Percentiles rank a stretch among this genome's conserved stretches.
Conservation (phyloP, 2,113 vertebrate genomes). For the Petromus typicus region DNA sequence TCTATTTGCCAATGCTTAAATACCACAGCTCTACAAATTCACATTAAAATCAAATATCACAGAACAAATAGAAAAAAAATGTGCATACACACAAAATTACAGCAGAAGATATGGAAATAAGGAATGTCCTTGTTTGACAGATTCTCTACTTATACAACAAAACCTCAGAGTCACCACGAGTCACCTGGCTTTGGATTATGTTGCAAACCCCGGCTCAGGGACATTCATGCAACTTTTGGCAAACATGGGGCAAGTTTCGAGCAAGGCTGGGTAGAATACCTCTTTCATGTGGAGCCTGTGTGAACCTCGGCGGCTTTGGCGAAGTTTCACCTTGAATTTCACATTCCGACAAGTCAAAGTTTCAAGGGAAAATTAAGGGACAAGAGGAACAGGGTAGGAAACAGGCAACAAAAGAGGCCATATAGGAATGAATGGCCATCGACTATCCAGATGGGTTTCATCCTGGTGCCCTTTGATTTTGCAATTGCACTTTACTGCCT, state of each 20-base stretch:
- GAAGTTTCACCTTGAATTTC: slow-evolving; percentile 65
- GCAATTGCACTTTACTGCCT: not conserved
- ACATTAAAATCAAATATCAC: slow-evolving; percentile 42
- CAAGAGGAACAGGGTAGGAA: not conserved
- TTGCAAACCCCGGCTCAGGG: slow-evolving; percentile 70
- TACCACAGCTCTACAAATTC: slow-evolving; percentile 72
- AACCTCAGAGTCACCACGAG: slow-evolving; percentile 60
- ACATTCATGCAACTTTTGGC: slow-evolving; percentile 71
- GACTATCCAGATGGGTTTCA: not conserved
- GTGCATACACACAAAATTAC: slow-evolving; percentile 17
- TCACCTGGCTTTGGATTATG: slow-evolving; percentile 70
- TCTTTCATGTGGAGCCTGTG: slow-evolving; percentile 69
- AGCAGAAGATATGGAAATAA: slow-evolving; percentile 6
- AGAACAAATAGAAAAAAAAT: not conserved
- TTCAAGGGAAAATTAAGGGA: slow-evolving; percentile 52
- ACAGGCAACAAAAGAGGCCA: not conserved
- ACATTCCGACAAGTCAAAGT: slow-evolving; percentile 36
- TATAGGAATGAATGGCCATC: not conserved
- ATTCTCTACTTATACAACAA: slow-evolving; percentile 38
- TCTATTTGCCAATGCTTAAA: slow-evolving; percentile 61
- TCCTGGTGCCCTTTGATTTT: not conserved
- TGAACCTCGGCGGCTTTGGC: slow-evolving; percentile 63
- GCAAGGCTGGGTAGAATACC: slow-evolving; percentile 58
- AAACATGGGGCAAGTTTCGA: slow-evolving; percentile 72
- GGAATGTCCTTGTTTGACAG: slow-evolving; percentile 45